Evolutionary conservation across 2,888 invertebrate genomes (phyloP).

Genomic region (Agrotis segetum): DNA sequence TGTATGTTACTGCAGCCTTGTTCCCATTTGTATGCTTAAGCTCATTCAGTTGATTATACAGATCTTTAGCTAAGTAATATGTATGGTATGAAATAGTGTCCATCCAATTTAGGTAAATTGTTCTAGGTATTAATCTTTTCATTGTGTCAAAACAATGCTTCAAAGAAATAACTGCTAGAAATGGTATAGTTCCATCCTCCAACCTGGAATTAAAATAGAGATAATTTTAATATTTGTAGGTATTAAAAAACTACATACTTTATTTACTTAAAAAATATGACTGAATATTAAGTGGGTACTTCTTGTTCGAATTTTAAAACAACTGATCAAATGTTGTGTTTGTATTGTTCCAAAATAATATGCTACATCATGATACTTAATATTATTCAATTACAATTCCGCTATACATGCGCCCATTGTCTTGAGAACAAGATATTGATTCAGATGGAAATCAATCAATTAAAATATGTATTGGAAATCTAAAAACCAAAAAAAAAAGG

Average conservation of each 20-base stretch:
- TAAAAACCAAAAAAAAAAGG: no score
- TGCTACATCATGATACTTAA: constrained; percentile 35
- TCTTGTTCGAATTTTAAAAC: constrained; percentile 4
- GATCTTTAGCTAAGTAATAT: constrained; percentile 94
- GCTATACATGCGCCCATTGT: background rate
- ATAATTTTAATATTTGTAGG: background rate
- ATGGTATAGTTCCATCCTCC: constrained; percentile 98
- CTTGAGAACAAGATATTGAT: constrained; percentile 1
- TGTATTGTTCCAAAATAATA: constrained; percentile 25
- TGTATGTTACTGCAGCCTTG: constrained; percentile 93
- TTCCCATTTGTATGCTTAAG: constrained; percentile 94
- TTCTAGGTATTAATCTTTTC: constrained; percentile 91
- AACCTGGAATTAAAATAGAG: constrained; percentile 91
- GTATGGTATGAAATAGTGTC: constrained; percentile 93
- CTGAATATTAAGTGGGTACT: background rate
- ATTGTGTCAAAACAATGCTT: constrained; percentile 96
- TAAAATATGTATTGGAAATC: background rate
- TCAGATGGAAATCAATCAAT: background rate
- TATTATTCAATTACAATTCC: background rate
- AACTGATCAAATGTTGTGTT: constrained; percentile 35
- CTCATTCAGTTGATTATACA: constrained; percentile 91
- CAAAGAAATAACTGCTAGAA: constrained; percentile 95
- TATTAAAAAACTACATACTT: background rate
- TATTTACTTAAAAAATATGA: background rate
- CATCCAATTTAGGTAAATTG: constrained; percentile 87